These are phyloP conservation scores for Hormaphis cornu DNA, from an alignment of 1,140 invertebrate genomes.

Conservation along the genomic window DNA sequence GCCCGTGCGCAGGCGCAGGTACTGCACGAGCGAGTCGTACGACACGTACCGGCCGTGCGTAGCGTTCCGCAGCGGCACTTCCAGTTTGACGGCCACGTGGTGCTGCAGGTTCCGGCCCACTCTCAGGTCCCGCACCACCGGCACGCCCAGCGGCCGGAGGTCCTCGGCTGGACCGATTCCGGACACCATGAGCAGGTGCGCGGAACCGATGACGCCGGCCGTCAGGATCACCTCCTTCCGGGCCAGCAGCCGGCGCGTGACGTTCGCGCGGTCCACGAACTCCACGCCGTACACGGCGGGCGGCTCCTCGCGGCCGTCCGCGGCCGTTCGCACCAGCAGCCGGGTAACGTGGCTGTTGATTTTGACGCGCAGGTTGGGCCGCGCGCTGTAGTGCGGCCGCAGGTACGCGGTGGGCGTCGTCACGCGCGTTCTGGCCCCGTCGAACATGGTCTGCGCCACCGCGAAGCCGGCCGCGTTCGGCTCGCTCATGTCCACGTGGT, in stretches of 20 bases:
- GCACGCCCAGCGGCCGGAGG: constrained; percentile 56
- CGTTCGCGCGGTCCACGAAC: constrained; percentile 31
- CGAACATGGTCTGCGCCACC: constrained; percentile 46
- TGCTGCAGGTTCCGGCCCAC: constrained; percentile 56
- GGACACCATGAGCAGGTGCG: constrained; percentile 75
- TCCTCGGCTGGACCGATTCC: constrained; percentile 71
- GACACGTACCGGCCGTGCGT: not conserved
- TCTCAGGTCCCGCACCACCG: constrained; percentile 53
- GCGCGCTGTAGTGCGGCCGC: constrained; percentile 41
- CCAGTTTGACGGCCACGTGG: constrained; percentile 4
- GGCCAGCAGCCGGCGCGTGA: constrained; percentile 45
- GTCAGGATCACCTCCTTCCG: constrained; percentile 57
- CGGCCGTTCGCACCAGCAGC: constrained; percentile 58
- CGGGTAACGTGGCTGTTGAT: constrained; percentile 59
- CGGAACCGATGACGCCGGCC: constrained; percentile 66
- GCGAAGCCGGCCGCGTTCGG: constrained; percentile 47
- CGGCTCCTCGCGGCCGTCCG: constrained; percentile 44
- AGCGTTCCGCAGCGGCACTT: constrained; percentile 39
- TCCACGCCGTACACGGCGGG: constrained; percentile 48
- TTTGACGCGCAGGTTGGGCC: constrained; percentile 58
- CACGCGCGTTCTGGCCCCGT: constrained; percentile 41
- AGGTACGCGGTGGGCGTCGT: constrained; percentile 50
- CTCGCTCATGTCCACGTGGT: constrained; percentile 52
- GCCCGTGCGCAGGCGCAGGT: not conserved
- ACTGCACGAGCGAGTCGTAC: not conserved